phyloP scores from a whole-genome alignment of 2,797 vertebrate species.

The Cheirogaleus major region DNA sequence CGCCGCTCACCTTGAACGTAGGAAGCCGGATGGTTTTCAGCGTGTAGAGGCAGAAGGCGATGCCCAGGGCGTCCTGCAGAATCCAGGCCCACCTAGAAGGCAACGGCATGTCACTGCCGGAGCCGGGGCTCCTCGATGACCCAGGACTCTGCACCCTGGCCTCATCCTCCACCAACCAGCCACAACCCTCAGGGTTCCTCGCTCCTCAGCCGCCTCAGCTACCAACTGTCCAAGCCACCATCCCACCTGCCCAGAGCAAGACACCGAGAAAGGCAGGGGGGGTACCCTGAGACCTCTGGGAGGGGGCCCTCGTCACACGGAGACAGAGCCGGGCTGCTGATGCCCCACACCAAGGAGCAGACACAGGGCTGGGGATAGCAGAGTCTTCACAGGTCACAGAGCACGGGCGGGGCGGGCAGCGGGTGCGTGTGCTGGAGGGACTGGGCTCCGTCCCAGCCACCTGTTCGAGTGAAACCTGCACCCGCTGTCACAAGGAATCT shows the following conservation, averaged over 20 bases:
- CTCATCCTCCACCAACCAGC: neutral
- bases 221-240: neutral
- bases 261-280: neutral
- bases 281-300: neutral
- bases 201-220: neutral
- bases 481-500: neutral
- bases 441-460: neutral
- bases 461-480: neutral
- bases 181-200: neutral
- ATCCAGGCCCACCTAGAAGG: slow-evolving; percentile 94
- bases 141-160: neutral
- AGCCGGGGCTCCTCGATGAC: neutral
- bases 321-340: neutral
- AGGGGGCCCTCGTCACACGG: neutral
- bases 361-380: neutral
- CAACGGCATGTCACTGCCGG: neutral
- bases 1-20: slow-evolving; percentile 93
- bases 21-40: slow-evolving; percentile 96
- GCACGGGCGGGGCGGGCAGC: neutral
- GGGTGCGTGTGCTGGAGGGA: neutral
- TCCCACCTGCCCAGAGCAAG: neutral
- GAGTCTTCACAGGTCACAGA: neutral
- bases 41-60: slow-evolving; percentile 97
- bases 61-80: slow-evolving; percentile 95
- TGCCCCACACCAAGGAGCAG: neutral